Percentiles rank a stretch among this genome's conserved stretches.
phyloP scores from a whole-genome alignment of 2,888 invertebrate genomes.

The Ophion ellenae region DNA sequence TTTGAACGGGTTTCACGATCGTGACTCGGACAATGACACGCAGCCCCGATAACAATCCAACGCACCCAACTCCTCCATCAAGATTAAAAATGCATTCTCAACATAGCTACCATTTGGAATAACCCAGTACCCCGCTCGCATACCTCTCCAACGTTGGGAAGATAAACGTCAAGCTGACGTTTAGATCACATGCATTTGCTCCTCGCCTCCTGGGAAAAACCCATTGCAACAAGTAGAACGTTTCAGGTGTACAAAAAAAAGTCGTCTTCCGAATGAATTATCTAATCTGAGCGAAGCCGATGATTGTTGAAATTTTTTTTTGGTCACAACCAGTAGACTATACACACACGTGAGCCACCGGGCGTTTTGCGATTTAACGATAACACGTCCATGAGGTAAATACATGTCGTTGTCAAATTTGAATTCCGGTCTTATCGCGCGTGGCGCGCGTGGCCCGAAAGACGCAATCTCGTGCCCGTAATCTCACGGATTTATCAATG shows the following conservation, averaged over 20 bases:
- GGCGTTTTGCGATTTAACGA: background rate
- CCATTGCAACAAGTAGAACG: background rate
- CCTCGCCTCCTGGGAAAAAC: background rate
- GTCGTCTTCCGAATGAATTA: slow-evolving; percentile 1
- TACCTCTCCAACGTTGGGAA: background rate
- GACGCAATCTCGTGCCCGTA: background rate
- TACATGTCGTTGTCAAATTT: background rate
- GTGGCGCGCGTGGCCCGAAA: background rate
- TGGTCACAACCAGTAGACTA: background rate
- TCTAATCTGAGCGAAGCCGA: background rate
- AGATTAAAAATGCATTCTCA: background rate
- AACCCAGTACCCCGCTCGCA: background rate
- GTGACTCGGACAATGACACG: too few relatives aligned
- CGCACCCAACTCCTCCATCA: too few relatives aligned
- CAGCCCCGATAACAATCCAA: too few relatives aligned
- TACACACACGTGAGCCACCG: background rate
- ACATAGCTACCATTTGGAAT: background rate
- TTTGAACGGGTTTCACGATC: too few relatives aligned
- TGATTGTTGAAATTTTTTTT: background rate
- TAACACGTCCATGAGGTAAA: background rate
- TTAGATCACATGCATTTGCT: background rate
- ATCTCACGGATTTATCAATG: slow-evolving; percentile 17
- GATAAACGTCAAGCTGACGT: background rate
- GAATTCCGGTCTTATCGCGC: background rate
- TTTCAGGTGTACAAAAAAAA: background rate